Base-by-base conservation (phyloP, 53 echinoderm and acorn worm genomes). In the Henricia sp. region DNA sequence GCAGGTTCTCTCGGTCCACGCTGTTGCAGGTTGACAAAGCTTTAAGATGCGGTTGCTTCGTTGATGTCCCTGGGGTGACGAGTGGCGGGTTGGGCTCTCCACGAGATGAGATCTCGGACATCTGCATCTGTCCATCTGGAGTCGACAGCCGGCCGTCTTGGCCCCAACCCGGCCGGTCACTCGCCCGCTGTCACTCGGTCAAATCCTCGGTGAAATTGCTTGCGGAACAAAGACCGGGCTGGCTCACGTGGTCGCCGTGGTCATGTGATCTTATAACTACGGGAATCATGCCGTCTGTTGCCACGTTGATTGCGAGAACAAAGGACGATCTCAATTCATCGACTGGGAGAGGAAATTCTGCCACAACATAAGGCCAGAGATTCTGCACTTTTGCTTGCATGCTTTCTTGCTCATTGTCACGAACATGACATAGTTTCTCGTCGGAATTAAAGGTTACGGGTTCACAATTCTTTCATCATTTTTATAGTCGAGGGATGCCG, bases 201-300 rank as follows among this genome's bases (percentile, higher is more conserved):
- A 52, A 30, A 21, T 72, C 21, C 39, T 40, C 67, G 23, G 25
- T 37, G 39, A 75, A 41, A 28, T 46, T 3, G 20, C 62, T 39
- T 48, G 26, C 11, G 63, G 42, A 63, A 80, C 80, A 80, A 80
- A 80, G 62, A 59, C 5, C 14, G 73, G 62, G 14, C 13, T 52
- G 71, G 16, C 48, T 46, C 77, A 59, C 60, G 17, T 41, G 39
- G 25, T 76, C 58, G 35, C 24, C 27, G 32, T n/a, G n/a, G n/a
- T n/a, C 59, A 77, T 60, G 28, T n/a, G 17, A 40, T 44, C 63
- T 23, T 44, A 64, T 80, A 63, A 30, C 80, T 36, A 80, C 64
- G 80, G 65, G 80, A 80, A 80, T 80, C n/a, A 3, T 60, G 36
- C 80, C 80, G 80, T 64, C 80, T 80, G 80, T 80, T 80, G 64